Evolutionary conservation across 2,797 vertebrate genomes (phyloP), one percentile per base, ranked within the genome.

Genomic region (Synanceia verrucosa): DNA sequence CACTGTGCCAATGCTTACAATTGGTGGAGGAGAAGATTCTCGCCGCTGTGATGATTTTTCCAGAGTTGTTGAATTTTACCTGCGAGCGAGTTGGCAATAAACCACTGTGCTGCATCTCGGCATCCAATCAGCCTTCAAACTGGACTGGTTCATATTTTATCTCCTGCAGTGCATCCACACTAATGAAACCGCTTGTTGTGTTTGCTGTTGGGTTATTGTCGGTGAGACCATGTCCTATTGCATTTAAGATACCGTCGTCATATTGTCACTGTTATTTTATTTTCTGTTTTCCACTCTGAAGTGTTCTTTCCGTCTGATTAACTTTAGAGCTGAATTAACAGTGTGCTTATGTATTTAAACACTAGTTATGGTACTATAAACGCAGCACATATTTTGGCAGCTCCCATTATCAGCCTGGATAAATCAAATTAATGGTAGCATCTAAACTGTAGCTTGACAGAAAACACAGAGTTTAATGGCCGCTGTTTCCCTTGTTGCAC

Each of bases 391-490:
- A 44, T 63, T 59, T 58, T 23, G 47, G 37, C 33, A 70, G 72
- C 41, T 60, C 31, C 36, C 0, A 16, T 46, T 36, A 56, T 70
- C 36, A 63, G 56, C 31, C n/a, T 3, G 43, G 43, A 39, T 67
- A 34, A 70, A 75, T 75, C 46, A 39, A 55, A 81, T 65, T 68
- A 71, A 63, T 56, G 29, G 21, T 21, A 4, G 46, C 36, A 50
- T 73, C 60, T 59, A 65, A 64, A 81, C 39, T n/a, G 57, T 39
- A 31, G 34, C 48, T 58, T 67, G 57, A 73, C 65, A 70, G 59
- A 71, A 83, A 82, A 72, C 70, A 66, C 26, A 46, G 6, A 26
- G 4, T 63, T 74, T 78, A 77, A 62, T 67, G 33, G 55, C 48
- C 24, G 16, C 19, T 39, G 34, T 55, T 16, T 21, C 6, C 31